Percentiles rank a stretch among this genome's conserved stretches.
phyloP scores from a whole-genome alignment of 1,140 invertebrate species.

The Grapholita molesta region DNA sequence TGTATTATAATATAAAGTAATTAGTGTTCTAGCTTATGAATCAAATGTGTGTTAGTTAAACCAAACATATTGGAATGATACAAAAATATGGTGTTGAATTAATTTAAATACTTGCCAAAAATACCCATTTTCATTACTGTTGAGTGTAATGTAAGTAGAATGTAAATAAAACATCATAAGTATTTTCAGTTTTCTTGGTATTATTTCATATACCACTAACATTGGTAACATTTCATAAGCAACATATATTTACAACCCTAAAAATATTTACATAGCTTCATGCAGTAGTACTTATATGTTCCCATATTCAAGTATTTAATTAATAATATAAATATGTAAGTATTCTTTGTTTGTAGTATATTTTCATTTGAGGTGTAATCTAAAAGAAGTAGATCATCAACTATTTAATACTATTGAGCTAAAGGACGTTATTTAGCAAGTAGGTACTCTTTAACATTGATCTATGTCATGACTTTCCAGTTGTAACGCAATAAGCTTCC shows the following conservation, averaged over 20 bases:
- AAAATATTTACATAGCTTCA: constrained; percentile 10
- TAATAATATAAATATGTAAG: too few species aligned
- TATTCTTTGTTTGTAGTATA: neutral
- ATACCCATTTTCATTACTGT: neutral
- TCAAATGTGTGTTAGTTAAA: too few species aligned
- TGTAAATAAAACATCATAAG: constrained; percentile 8
- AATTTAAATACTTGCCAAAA: neutral
- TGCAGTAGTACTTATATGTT: neutral
- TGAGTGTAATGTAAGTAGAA: neutral
- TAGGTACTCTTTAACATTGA: too few species aligned
- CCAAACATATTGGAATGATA: neutral
- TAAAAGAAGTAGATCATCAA: neutral
- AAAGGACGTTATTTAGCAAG: too few species aligned
- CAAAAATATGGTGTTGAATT: neutral
- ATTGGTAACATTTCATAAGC: constrained; percentile 9
- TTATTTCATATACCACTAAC: constrained; percentile 9
- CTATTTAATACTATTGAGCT: neutral
- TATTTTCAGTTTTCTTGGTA: constrained; percentile 12
- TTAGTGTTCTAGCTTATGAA: too few species aligned
- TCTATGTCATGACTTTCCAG: too few species aligned
- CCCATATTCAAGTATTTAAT: neutral
- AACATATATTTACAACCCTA: constrained; percentile 8
- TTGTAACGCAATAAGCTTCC: too few species aligned
- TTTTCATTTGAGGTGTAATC: neutral
- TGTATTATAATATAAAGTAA: too few species aligned